A percentile compares a stretch with the other conserved stretches of the same genome.
phyloP scores from a whole-genome alignment of 2,113 vertebrate genomes.

The Ptychochromis oligacanthus region DNA sequence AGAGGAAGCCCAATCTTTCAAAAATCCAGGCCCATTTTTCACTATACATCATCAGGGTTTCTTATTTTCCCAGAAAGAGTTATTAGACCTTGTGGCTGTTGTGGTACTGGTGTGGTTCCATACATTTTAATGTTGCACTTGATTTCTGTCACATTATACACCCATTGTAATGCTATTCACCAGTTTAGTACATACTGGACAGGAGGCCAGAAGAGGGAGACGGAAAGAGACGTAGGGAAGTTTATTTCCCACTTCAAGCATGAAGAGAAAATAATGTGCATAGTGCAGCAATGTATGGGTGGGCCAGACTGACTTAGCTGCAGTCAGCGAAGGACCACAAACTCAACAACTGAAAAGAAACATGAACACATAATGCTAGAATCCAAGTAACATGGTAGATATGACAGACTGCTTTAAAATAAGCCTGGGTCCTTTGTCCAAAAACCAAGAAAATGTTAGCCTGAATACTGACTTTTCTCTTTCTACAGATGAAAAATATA shows the following conservation, averaged over 20 bases:
- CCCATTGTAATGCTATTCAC: background rate
- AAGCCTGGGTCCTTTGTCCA: too few species aligned
- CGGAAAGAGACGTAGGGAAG: background rate
- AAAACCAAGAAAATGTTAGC: too few species aligned
- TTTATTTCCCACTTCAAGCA: background rate
- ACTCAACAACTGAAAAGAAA: too few species aligned
- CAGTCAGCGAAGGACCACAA: too few species aligned
- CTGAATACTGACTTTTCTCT: too few species aligned
- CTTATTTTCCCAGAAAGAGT: background rate
- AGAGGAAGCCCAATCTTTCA: background rate
- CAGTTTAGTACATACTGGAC: background rate
- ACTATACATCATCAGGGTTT: background rate
- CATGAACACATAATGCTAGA: too few species aligned
- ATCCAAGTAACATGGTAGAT: too few species aligned
- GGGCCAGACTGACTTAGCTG: too few species aligned
- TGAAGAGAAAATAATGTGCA: background rate
- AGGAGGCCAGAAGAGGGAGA: too few species aligned
- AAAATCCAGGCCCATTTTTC: background rate
- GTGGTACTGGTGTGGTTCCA: background rate
- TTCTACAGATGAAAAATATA: too few species aligned
- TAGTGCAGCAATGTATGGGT: background rate
- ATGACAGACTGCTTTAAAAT: too few species aligned
- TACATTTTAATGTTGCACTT: background rate
- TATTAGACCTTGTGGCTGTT: background rate
- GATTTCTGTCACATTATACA: background rate